Base-by-base conservation (phyloP, 2,888 invertebrate species). In the Eupeodes luniger region DNA sequence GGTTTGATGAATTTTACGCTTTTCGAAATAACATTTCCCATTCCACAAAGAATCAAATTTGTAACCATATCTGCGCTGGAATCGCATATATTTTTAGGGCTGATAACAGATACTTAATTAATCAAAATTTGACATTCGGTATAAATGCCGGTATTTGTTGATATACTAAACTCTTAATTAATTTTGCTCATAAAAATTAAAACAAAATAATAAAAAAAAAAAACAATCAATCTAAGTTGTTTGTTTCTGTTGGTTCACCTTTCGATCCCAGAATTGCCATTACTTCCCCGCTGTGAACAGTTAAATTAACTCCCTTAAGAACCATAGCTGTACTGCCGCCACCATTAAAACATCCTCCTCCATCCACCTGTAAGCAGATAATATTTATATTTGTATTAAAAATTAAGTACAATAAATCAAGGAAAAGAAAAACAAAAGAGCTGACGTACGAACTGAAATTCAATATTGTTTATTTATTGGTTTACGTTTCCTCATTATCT, bases 201-300 rank as follows among this genome's bases (percentile, higher is more conserved):
- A 27, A 27, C 2, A 27, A 3, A 27, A 27, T 27, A 27, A 27
- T 27, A 27, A 59, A 59, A 59, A 61, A 36, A 36, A 61, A 61
- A 1, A 40, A 1, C 40, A 40, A 7, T 7, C 5, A 40, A 9
- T 40, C 4, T 40, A 9, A 40, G 6, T 9, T 40, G 40, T 7
- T 27, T 57, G 27, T 27, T n/a, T 55, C 4, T 19, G 3, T 5
- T 49, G 19, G 66, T 90, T 89, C 92, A 96, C 98, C 98, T 95
- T 98, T 98, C 0, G 98, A 98, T 11, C 99, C 99, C 57, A 98
- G 94, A 81, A 99, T 96, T 49, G 98, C 98, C 91, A 98, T 96
- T 75, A 99, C 97, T 93, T 99, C 98, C 6, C 98, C 98, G 69
- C 98, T 97, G 92, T 97, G 97, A 0, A 98, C 97, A 88, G 96